phyloP scores from a whole-genome alignment of 2,888 invertebrate genomes.

The Ichneumoninae sp. region DNA sequence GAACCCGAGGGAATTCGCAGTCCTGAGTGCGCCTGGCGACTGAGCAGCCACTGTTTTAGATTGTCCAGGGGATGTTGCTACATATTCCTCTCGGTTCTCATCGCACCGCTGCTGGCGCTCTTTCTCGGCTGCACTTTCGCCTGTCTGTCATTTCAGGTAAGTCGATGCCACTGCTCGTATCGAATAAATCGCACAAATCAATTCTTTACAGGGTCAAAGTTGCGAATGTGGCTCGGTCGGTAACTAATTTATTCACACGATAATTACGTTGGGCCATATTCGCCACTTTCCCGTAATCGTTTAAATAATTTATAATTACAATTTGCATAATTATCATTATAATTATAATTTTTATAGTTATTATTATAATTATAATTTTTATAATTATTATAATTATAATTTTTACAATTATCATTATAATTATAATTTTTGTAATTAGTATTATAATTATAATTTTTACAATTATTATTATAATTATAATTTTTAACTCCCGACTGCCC shows the following conservation, averaged over 20 bases:
- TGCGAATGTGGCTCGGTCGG: not conserved
- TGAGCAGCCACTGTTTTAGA: slow-evolving; percentile 88
- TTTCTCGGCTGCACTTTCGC: slow-evolving; percentile 89
- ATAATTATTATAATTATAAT: not conserved
- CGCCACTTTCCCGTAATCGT: not conserved
- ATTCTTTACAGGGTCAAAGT: not conserved
- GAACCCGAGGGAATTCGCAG: slow-evolving; percentile 90
- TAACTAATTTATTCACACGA: too few species aligned
- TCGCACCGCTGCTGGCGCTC: slow-evolving; percentile 89
- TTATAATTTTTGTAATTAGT: not conserved
- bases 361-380: not conserved
- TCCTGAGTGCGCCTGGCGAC: slow-evolving; percentile 90
- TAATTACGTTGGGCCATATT: too few species aligned
- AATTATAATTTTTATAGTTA: not conserved
- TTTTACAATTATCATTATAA: not conserved
- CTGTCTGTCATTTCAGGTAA: slow-evolving; percentile 89
- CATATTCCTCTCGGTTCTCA: slow-evolving; percentile 88
- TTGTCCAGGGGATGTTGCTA: slow-evolving; percentile 89
- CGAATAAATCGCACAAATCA: not conserved
- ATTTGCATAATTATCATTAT: not conserved
- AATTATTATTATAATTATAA: not conserved
- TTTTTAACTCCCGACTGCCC: too few species aligned
- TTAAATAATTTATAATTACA: not conserved
- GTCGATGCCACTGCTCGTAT: slow-evolving; percentile 57
- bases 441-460: not conserved